These are phyloP conservation scores for Octopus sinensis DNA, from an alignment of 1,140 invertebrate genomes.

Conservation along the genomic window DNA sequence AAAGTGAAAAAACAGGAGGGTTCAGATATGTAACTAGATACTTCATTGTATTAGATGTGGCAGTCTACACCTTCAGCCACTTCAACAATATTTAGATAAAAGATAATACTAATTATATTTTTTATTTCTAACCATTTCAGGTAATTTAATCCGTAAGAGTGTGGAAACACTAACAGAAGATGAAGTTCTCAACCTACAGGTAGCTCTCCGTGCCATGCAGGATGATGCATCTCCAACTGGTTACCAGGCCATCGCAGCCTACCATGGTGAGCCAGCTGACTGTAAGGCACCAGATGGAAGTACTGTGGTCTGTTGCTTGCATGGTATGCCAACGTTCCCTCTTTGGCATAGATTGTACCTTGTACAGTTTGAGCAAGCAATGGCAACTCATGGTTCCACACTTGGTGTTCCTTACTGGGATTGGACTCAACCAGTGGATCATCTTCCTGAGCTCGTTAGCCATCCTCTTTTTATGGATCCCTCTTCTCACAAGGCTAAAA, in stretches of 20 bases:
- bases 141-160: conserved; percentile 22
- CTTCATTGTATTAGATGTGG: too few relatives aligned
- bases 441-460: conserved; percentile 25
- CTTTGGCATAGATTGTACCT: conserved; percentile 28
- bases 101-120: too few relatives aligned
- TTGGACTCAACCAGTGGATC: conserved; percentile 23
- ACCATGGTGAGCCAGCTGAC: conserved; percentile 29
- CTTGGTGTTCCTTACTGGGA: conserved; percentile 36
- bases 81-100: too few relatives aligned
- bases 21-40: too few relatives aligned
- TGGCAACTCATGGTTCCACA: conserved; percentile 15
- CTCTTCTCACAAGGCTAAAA: conserved; percentile 7
- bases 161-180: conserved; percentile 16
- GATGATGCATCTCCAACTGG: conserved; percentile 19
- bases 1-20: too few relatives aligned
- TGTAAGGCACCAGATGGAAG: conserved; percentile 18
- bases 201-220: conserved; percentile 20
- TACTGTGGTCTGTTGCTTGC: conserved; percentile 25
- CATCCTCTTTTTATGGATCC: conserved; percentile 17
- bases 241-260: conserved; percentile 26
- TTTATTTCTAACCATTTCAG: neutral
- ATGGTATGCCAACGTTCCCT: conserved; percentile 33
- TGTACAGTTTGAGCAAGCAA: conserved; percentile 27
- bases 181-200: conserved; percentile 22
- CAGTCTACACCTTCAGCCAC: too few relatives aligned